These are phyloP conservation scores for Echeneis naucrates DNA, from an alignment of 2,797 vertebrate genomes.

Conservation along the genomic window DNA sequence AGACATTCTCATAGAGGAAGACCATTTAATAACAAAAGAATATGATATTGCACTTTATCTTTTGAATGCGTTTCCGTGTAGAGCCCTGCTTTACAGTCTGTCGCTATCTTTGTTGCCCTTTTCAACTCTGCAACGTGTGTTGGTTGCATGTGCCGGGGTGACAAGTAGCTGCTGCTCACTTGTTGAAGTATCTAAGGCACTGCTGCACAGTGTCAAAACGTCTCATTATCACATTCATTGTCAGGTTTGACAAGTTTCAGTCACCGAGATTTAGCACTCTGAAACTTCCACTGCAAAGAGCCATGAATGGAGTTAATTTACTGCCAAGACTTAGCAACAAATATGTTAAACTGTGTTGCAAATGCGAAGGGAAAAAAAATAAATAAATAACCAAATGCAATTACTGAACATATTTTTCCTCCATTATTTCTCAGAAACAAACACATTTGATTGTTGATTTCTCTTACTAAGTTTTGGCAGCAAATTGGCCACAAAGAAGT, in stretches of 20 bases:
- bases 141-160: conserved; percentile 10
- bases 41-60: conserved; percentile 11
- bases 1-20: conserved; percentile 39
- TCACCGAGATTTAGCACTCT: conserved; percentile 52
- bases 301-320: not conserved
- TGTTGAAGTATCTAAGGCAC: conserved; percentile 36
- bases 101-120: conserved; percentile 40
- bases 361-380: too few species aligned
- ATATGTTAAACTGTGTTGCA: not conserved
- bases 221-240: conserved; percentile 59
- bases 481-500: not conserved
- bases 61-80: conserved; percentile 5
- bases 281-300: conserved; percentile 58
- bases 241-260: conserved; percentile 57
- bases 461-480: too few species aligned
- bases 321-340: not conserved
- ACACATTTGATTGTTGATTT: too few species aligned
- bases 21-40: not conserved
- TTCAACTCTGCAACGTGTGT: conserved; percentile 44
- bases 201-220: conserved; percentile 29
- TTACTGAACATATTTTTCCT: too few species aligned
- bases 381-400: too few species aligned
- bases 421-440: too few species aligned
- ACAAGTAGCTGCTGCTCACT: conserved; percentile 44
- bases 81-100: conserved; percentile 12